Evolutionary conservation across 2,888 invertebrate genomes (phyloP).

Genomic region (Sipha maydis): DNA sequence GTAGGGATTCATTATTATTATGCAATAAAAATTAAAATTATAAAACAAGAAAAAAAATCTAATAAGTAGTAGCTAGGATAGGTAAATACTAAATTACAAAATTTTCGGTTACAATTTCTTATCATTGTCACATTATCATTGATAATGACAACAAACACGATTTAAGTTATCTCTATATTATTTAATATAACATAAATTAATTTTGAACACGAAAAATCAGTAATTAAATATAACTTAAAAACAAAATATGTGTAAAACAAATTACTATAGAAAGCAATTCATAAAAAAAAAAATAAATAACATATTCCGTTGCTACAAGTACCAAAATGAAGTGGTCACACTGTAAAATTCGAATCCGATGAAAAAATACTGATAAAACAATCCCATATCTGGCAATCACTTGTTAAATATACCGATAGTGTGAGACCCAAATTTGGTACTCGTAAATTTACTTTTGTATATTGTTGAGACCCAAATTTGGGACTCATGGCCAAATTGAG

Average conservation of each 20-base stretch:
- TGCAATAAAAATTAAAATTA: neutral
- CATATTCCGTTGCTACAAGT: constrained; percentile 1
- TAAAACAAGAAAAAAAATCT: neutral
- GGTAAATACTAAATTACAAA: neutral
- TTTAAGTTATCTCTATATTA: neutral
- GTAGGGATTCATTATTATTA: constrained; percentile 2
- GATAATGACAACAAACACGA: constrained; percentile 4
- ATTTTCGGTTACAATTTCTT: constrained; percentile 17
- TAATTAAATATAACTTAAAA: neutral
- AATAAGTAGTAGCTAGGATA: neutral
- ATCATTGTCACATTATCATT: constrained; percentile 13
- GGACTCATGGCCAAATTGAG: constrained; percentile 16
- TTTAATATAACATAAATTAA: neutral
- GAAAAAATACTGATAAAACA: neutral
- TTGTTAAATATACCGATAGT: constrained; percentile 18
- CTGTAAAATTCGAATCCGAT: neutral
- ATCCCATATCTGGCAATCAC: constrained; percentile 1
- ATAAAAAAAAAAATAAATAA: constrained; percentile 4
- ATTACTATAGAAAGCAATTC: neutral
- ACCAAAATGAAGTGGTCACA: constrained; percentile 15
- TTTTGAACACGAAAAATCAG: neutral
- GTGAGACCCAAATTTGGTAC: constrained; percentile 29
- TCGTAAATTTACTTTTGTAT: constrained; percentile 1
- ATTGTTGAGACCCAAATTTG: constrained; percentile 20
- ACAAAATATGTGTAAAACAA: neutral